phyloP scores from a whole-genome alignment of 2,113 vertebrate genomes.

The Peromyscus leucopus region DNA sequence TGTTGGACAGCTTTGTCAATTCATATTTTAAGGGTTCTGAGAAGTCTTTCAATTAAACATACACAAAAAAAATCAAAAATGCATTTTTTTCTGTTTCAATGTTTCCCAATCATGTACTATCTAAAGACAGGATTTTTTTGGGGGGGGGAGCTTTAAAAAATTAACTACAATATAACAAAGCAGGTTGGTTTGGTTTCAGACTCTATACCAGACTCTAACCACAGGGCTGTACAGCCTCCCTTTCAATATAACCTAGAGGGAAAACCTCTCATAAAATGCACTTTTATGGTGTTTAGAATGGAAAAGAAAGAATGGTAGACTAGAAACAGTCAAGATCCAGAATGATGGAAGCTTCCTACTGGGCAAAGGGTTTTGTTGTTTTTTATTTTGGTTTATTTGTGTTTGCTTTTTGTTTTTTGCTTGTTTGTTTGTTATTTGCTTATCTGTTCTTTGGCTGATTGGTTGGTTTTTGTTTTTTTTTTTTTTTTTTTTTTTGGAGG shows the following conservation, averaged over 20 bases:
- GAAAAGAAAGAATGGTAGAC: background rate
- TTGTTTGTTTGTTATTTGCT: background rate
- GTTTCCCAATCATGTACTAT: conserved; percentile 15
- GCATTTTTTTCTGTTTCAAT: conserved; percentile 10
- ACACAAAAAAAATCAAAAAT: background rate
- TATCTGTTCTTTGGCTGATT: background rate
- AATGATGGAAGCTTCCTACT: background rate
- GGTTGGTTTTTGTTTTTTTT: background rate
- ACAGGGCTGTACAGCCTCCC: background rate
- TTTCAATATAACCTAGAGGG: background rate
- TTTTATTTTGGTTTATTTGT: background rate
- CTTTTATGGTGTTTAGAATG: background rate
- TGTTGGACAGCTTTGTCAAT: background rate
- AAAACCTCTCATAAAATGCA: background rate
- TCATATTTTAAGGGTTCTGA: conserved; percentile 23
- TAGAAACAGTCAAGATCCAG: background rate
- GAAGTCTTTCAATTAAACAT: conserved; percentile 54
- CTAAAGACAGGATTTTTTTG: background rate
- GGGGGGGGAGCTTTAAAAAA: background rate
- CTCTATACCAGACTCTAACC: background rate
- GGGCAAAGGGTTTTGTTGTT: background rate
- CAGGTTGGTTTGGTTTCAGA: background rate
- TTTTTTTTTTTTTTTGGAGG: background rate
- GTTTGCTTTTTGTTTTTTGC: background rate
- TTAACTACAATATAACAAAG: background rate